Evolutionary conservation across 2,888 invertebrate species (phyloP), one percentile per base, ranked within the genome.

Genomic region (Diaperis boleti): DNA sequence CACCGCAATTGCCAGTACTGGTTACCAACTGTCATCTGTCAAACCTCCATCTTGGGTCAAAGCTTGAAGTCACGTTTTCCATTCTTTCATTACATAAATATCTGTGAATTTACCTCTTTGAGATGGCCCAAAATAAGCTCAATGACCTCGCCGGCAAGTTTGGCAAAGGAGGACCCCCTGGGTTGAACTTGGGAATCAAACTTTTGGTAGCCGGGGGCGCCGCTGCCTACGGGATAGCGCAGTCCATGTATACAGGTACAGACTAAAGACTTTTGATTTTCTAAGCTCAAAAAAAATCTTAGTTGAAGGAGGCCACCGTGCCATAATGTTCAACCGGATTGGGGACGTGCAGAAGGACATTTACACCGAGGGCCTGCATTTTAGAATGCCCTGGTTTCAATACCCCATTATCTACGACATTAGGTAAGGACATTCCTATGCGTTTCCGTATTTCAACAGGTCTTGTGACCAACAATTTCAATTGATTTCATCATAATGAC

Each of bases 401-500:
- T 97, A 98, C 82, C 99, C 99, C 10, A 98, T 99, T 72, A 95
- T 99, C 75, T 99, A 97, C 81, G 99, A 99, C 80, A 98, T 99
- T 78, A 89, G 98, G 81, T 84, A 72, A 62, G 31, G 29, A 22
- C 13, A 15, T 50, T 10, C 11, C 10, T 13, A 7, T 47, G n/a
- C n/a, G n/a, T n/a, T n/a, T n/a, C n/a, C n/a, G n/a, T n/a, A n/a
- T n/a, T n/a, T n/a, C n/a, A n/a, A n/a, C n/a, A n/a, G n/a, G n/a
- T n/a, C n/a, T n/a, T n/a, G n/a, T n/a, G n/a, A n/a, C n/a, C n/a
- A n/a, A n/a, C n/a, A n/a, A n/a, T n/a, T n/a, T n/a, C n/a, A n/a
- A n/a, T n/a, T n/a, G n/a, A n/a, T n/a, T n/a, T n/a, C n/a, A n/a
- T n/a, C n/a, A n/a, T n/a, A n/a, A n/a, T n/a, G n/a, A n/a, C n/a